Conservation (phyloP, 2,888 invertebrate species). For the Laothoe populi region DNA sequence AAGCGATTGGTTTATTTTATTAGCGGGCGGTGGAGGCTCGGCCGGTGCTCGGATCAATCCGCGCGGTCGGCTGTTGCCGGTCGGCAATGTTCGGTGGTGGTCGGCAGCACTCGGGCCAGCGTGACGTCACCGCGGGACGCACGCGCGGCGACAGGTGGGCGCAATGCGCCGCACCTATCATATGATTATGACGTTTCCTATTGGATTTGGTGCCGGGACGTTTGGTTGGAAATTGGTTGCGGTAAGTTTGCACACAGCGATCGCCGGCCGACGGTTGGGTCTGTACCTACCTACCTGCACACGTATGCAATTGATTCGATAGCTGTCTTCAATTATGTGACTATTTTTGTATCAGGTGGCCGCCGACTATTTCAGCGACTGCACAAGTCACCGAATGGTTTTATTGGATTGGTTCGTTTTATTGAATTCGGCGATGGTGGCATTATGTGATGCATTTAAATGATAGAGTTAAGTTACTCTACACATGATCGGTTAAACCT, state of each 20-base stretch:
- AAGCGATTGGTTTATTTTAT: slow-evolving; percentile 58
- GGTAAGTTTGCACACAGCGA: slow-evolving; percentile 56
- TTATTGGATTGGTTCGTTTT: slow-evolving; percentile 19
- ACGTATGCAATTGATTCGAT: slow-evolving; percentile 43
- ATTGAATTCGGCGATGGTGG: slow-evolving; percentile 2
- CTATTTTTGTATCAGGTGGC: slow-evolving; percentile 34
- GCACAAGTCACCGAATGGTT: slow-evolving; percentile 30
- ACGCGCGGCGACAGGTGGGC: slow-evolving; percentile 84
- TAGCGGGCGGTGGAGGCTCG: slow-evolving; percentile 55
- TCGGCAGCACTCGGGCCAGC: slow-evolving; percentile 55
- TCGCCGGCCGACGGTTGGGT: slow-evolving; percentile 33
- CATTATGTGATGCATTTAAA: background rate
- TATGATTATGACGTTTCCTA: slow-evolving; percentile 82
- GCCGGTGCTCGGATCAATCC: slow-evolving; percentile 66
- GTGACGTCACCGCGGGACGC: slow-evolving; percentile 81
- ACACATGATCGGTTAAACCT: background rate
- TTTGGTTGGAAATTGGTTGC: slow-evolving; percentile 61
- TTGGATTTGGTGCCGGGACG: slow-evolving; percentile 62
- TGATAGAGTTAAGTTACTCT: background rate
- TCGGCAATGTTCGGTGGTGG: slow-evolving; percentile 46
- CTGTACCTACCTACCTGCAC: slow-evolving; percentile 1
- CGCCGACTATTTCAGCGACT: background rate
- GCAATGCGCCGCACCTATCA: slow-evolving; percentile 83
- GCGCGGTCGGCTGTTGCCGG: slow-evolving; percentile 52
- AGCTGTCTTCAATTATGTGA: slow-evolving; percentile 40